Evolutionary conservation across 1,140 invertebrate genomes (phyloP).

Genomic region (Chironomus tepperi): DNA sequence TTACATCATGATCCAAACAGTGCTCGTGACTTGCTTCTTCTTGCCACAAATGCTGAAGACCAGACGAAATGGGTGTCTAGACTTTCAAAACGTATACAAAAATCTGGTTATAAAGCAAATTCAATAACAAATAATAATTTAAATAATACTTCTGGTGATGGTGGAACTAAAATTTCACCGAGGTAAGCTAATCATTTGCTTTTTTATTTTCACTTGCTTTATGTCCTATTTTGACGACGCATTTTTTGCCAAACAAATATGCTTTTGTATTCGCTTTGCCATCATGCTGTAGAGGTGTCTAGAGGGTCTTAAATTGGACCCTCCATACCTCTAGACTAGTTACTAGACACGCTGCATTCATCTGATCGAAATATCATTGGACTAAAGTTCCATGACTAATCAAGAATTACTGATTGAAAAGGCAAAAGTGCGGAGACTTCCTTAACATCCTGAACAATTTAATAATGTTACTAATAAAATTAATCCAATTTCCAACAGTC

Average conservation of each 20-base stretch:
- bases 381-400: background rate
- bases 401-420: too few species aligned
- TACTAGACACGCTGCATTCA: too few species aligned
- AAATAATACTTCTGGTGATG: constrained; percentile 41
- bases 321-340: too few species aligned
- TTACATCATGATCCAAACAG: constrained; percentile 87
- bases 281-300: too few species aligned
- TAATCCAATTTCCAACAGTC: constrained; percentile 30
- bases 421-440: too few species aligned
- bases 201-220: background rate
- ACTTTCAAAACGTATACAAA: constrained; percentile 85
- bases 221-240: background rate
- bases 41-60: constrained; percentile 75
- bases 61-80: constrained; percentile 89
- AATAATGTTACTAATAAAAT: constrained; percentile 28
- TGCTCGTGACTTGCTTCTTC: constrained; percentile 82
- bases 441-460: constrained; percentile 27
- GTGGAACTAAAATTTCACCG: constrained; percentile 52
- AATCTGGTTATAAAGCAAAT: constrained; percentile 85
- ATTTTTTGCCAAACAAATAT: background rate
- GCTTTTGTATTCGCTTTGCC: too few species aligned
- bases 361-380: too few species aligned
- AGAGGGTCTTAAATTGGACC: too few species aligned
- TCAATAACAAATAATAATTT: constrained; percentile 48
- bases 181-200: constrained; percentile 48